Evolutionary conservation across 2,888 invertebrate species (phyloP).

Genomic region (Lasioglossum leucozonium): DNA sequence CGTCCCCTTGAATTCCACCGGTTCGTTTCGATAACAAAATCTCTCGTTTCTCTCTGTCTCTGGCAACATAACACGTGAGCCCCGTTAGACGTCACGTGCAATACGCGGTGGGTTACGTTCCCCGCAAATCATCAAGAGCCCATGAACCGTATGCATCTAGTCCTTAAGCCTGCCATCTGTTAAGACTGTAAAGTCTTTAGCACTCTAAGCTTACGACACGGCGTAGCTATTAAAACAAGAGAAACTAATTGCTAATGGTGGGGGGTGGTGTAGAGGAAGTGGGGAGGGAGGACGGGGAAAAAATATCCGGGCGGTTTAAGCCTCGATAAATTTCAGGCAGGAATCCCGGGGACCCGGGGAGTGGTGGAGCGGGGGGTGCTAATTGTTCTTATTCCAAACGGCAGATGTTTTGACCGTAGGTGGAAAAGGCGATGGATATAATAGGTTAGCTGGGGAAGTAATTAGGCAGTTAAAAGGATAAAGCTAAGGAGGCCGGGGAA

Average conservation of each 20-base stretch:
- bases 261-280: too few species aligned
- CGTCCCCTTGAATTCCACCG: neutral
- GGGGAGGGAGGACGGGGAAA: neutral
- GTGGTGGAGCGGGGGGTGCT: too few species aligned
- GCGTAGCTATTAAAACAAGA: conserved; percentile 17
- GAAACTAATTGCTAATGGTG: conserved; percentile 26
- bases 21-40: neutral
- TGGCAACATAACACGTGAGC: neutral
- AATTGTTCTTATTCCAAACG: conserved; percentile 21
- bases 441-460: neutral
- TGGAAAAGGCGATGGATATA: conserved; percentile 8
- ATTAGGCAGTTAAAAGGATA: conserved; percentile 1
- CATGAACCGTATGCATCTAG: conserved; percentile 18
- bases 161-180: conserved; percentile 27
- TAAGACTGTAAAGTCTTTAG: conserved; percentile 32
- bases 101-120: conserved; percentile 9
- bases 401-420: conserved; percentile 7
- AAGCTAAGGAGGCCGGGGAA: neutral
- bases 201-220: neutral
- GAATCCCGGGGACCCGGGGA: neutral
- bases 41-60: neutral
- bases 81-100: conserved; percentile 14
- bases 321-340: conserved; percentile 24
- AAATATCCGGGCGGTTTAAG: neutral
- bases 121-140: conserved; percentile 27